These are phyloP conservation scores for Drosophila mojavensis DNA, from an alignment of 1,140 invertebrate species.

Conservation along the genomic window DNA sequence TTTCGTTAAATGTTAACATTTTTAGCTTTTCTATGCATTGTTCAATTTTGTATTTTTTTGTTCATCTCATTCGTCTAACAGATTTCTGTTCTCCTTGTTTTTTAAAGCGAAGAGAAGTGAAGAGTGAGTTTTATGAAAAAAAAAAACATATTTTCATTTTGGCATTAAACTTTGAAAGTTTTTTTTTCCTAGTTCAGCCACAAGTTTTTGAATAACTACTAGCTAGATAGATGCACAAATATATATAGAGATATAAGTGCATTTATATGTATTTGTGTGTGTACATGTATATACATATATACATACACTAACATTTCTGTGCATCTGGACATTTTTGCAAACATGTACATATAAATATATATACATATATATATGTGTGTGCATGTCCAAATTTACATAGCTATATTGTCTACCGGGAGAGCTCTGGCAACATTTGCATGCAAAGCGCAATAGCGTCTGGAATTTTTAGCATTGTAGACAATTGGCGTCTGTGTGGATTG, in stretches of 20 bases:
- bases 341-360: background rate
- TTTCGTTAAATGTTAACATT: too few species aligned
- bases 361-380: background rate
- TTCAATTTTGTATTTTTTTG: too few species aligned
- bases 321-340: background rate
- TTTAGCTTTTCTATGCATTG: too few species aligned
- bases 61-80: too few species aligned
- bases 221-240: background rate
- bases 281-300: too few species aligned
- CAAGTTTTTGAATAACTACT: background rate
- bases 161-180: too few species aligned
- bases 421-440: slow-evolving; percentile 44
- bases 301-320: too few species aligned
- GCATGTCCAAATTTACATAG: background rate
- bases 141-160: too few species aligned
- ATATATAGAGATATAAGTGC: background rate
- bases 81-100: too few species aligned
- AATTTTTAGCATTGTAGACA: slow-evolving; percentile 39
- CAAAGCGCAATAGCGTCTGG: slow-evolving; percentile 48
- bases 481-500: slow-evolving; percentile 10
- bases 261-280: background rate
- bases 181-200: too few species aligned
- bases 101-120: too few species aligned
- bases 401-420: background rate
- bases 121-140: too few species aligned